These are phyloP conservation scores for Halictus ligatus DNA, from an alignment of 2,888 invertebrate genomes.

Conservation along the genomic window DNA sequence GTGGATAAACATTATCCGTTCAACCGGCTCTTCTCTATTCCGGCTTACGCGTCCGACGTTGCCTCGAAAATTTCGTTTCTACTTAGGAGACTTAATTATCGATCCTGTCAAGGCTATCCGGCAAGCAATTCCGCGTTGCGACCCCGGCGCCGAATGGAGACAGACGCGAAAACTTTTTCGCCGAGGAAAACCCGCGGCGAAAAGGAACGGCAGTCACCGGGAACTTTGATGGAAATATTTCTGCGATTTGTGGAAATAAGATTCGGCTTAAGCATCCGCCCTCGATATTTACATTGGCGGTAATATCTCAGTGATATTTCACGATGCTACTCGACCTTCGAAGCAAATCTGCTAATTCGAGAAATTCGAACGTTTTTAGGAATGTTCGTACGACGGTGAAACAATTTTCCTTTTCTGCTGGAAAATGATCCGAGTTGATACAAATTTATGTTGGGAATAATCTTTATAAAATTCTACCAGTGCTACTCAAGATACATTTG, in stretches of 20 bases:
- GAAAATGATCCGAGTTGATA: too few species aligned
- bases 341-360: neutral
- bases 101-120: constrained; percentile 3
- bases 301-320: neutral
- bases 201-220: neutral
- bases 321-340: neutral
- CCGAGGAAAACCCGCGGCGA: neutral
- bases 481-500: too few species aligned
- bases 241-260: neutral
- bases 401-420: neutral
- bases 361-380: too few species aligned
- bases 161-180: constrained; percentile 9
- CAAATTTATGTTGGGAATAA: too few species aligned
- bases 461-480: too few species aligned
- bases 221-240: neutral
- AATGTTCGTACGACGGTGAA: neutral
- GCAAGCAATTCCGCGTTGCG: neutral
- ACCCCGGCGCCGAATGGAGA: neutral
- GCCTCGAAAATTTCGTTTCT: constrained; percentile 7
- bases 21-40: constrained; percentile 18
- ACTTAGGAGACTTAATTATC: neutral
- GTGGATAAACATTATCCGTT: constrained; percentile 32
- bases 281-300: neutral
- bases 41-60: neutral
- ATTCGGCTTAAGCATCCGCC: neutral